These are phyloP conservation scores for Felis chaus DNA, from an alignment of 2,113 vertebrate genomes.

Conservation along the genomic window DNA sequence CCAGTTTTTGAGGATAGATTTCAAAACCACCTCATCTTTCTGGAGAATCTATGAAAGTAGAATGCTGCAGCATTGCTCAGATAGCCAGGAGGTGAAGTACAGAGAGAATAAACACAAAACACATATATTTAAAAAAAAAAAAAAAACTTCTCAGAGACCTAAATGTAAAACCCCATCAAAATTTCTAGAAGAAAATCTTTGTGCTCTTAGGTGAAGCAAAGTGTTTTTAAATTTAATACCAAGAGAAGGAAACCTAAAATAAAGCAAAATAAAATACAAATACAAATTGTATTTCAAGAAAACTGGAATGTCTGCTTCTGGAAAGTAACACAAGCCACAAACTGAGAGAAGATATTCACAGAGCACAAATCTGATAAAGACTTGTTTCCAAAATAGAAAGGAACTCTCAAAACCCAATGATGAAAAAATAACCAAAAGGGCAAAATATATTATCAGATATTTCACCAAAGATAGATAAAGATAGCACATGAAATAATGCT, in stretches of 20 bases:
- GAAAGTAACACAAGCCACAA: background rate
- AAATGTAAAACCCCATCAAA: background rate
- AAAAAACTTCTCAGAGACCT: background rate
- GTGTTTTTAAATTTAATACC: background rate
- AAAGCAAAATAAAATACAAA: background rate
- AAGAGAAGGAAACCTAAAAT: background rate
- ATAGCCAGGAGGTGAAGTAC: background rate
- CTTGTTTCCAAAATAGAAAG: background rate
- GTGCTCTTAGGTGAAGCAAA: background rate
- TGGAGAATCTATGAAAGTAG: background rate
- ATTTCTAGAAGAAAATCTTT: background rate
- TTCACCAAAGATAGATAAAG: background rate
- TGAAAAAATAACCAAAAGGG: background rate
- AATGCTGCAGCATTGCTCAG: background rate
- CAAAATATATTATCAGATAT: background rate
- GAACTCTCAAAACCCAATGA: background rate
- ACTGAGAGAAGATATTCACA: background rate
- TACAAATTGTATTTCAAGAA: background rate
- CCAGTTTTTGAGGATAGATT: background rate
- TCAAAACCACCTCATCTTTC: background rate
- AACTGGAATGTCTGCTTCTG: background rate
- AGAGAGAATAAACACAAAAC: background rate
- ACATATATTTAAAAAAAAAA: background rate
- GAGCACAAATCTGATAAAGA: background rate
- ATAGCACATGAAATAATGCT: background rate